Base-by-base conservation (phyloP, 2,113 vertebrate species). In the Eolophus roseicapilla region DNA sequence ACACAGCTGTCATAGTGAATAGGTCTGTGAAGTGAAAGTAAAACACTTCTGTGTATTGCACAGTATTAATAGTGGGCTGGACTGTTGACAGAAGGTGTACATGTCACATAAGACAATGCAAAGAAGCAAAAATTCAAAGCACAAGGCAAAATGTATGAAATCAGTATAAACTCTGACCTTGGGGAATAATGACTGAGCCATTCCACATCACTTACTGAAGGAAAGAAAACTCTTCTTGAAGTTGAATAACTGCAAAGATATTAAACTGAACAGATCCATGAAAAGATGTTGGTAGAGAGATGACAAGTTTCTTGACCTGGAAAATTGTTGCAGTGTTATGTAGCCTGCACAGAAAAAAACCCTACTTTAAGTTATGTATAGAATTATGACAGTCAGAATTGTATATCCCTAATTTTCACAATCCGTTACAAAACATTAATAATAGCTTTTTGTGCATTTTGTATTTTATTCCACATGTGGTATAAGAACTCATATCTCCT, bases 221-320 rank as follows among this genome's bases (percentile, higher is more conserved):
- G 43, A 88, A 95, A 60, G 31, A 82, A 95, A 90, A 95, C 91
- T n/a, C 28, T 76, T 6, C 62, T 60, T 86, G 77, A 94, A 95
- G 60, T 6, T 88, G 65, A 95, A 63, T 90, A 91, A 81, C 73
- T 79, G 33, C 55, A 78, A 92, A n/a, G 50, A 69, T 63, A 84
- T 91, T 86, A 79, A 87, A 87, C 47, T 25, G 47, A 95, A 81
- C 33, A 92, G 63, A 90, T 65, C 35, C 15, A 20, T 49, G 46
- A 82, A 80, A 92, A 33, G 44, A 79, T 82, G 33, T 85, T 80
- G 65, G n/a, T 59, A 82, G 23, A 83, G 29, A 43, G 50, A 86
- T 0, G 4, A 85, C 47, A 90, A 88, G 69, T 82, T 87, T 87
- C 69, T 60, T 95, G 91, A 97, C 83, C 69, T 90, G 81, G 86